Conservation (phyloP, 2,797 vertebrate genomes). For the Remorina albescens region DNA sequence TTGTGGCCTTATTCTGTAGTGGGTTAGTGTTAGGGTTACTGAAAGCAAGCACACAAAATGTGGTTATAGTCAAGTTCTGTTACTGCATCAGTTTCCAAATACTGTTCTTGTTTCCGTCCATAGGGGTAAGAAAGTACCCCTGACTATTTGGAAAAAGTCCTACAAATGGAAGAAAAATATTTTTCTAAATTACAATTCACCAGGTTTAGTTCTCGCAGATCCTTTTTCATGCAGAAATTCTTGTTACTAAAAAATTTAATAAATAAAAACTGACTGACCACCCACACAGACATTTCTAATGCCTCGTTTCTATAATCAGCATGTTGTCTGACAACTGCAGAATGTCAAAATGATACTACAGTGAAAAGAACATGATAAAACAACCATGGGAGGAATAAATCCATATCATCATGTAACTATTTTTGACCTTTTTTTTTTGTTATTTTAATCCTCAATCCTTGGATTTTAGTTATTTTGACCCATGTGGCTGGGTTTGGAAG, state of each 20-base stretch:
- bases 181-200: not conserved
- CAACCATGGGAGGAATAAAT: not conserved
- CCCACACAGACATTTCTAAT: not conserved
- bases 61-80: not conserved
- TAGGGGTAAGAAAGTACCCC: not conserved
- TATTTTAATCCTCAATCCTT: not conserved
- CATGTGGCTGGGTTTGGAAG: slow-evolving; percentile 1
- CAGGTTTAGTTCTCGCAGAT: not conserved
- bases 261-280: not conserved
- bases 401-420: not conserved
- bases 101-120: not conserved
- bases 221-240: not conserved
- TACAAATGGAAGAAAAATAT: not conserved
- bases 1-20: slow-evolving; percentile 8
- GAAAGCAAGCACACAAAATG: not conserved
- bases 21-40: no score
- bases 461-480: slow-evolving; percentile 1
- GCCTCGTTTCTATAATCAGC: slow-evolving; percentile 5
- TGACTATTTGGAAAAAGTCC: not conserved
- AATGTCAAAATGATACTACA: slow-evolving; percentile 1
- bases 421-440: not conserved
- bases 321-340: not conserved
- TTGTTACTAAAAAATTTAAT: no score
- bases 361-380: slow-evolving; percentile 1
- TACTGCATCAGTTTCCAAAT: not conserved